A percentile compares a stretch with the other conserved stretches of the same genome.
Conservation (phyloP, 2,888 invertebrate species). For the Nematopogon swammerdamellus region DNA sequence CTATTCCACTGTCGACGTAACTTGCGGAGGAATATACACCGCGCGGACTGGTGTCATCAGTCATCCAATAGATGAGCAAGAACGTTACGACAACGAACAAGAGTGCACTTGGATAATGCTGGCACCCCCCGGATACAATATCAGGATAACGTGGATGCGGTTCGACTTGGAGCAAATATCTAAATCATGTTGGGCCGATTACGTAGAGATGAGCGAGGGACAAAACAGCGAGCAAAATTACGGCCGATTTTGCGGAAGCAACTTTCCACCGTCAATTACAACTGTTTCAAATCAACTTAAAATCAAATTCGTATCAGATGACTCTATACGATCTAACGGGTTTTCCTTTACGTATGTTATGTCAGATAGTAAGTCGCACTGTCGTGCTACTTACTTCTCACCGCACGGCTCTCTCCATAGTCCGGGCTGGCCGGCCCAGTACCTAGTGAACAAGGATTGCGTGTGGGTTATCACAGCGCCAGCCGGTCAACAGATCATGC, state of each 20-base stretch:
- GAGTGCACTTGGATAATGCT: conserved; percentile 74
- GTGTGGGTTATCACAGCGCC: conserved; percentile 75
- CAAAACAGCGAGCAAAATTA: conserved; percentile 27
- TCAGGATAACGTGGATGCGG: conserved; percentile 71
- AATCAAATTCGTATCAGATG: conserved; percentile 64
- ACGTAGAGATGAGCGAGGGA: conserved; percentile 64
- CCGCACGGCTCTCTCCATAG: conserved; percentile 68
- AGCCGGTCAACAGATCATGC: conserved; percentile 67
- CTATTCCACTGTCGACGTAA: conserved; percentile 64
- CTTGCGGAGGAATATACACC: conserved; percentile 73
- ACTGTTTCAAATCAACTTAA: conserved; percentile 66
- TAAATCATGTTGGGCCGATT: conserved; percentile 55
- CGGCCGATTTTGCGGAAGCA: conserved; percentile 68
- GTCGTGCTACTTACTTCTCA: conserved; percentile 70
- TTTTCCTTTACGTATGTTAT: conserved; percentile 70
- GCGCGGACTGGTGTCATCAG: conserved; percentile 59
- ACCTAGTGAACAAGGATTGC: conserved; percentile 70
- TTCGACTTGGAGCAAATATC: conserved; percentile 68
- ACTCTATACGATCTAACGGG: conserved; percentile 47
- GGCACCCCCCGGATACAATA: conserved; percentile 63
- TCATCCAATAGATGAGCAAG: conserved; percentile 46
- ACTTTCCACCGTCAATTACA: conserved; percentile 63
- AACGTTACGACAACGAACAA: conserved; percentile 40
- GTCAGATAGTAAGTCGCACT: conserved; percentile 42
- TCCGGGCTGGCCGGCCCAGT: conserved; percentile 74